A percentile compares a stretch with the other conserved stretches of the same genome.
These are phyloP conservation scores for Palaemon carinicauda DNA, from an alignment of 1,140 invertebrate genomes.

Conservation along the genomic window DNA sequence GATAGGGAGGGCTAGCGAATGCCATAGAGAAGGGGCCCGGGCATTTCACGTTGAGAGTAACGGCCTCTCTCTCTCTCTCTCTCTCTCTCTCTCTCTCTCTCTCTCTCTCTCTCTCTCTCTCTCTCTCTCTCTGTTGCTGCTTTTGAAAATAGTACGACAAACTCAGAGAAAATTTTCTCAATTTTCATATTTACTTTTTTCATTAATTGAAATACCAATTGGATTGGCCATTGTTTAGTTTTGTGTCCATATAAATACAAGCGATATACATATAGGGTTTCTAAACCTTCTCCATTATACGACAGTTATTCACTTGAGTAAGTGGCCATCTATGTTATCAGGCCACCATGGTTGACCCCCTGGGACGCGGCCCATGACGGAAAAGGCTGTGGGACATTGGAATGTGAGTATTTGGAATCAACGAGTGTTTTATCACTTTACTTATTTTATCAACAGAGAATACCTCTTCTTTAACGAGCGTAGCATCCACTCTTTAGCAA, in stretches of 20 bases:
- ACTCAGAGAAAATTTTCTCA: too few relatives aligned
- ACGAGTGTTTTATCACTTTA: neutral
- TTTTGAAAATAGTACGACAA: too few relatives aligned
- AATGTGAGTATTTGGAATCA: conserved; percentile 25
- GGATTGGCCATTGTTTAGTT: neutral
- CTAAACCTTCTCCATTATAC: neutral
- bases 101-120: neutral
- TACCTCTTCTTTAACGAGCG: neutral
- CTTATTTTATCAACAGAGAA: conserved; percentile 9
- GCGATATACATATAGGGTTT: neutral
- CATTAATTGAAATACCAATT: too few relatives aligned
- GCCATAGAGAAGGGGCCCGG: neutral
- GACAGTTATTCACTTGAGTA: neutral
- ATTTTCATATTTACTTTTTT: too few relatives aligned
- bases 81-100: neutral
- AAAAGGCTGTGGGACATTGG: conserved; percentile 3
- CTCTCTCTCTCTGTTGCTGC: too few relatives aligned
- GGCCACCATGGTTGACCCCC: conserved; percentile 26
- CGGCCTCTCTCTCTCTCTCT: too few relatives aligned
- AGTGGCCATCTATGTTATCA: conserved; percentile 18
- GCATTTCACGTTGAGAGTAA: too few relatives aligned
- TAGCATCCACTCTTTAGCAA: too few relatives aligned
- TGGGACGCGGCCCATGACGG: conserved; percentile 18
- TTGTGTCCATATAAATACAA: neutral
- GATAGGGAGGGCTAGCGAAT: neutral